A percentile compares a stretch with the other conserved stretches of the same genome.
phyloP scores from a whole-genome alignment of 2,113 vertebrate species.

The Ploceus nigricollis region DNA sequence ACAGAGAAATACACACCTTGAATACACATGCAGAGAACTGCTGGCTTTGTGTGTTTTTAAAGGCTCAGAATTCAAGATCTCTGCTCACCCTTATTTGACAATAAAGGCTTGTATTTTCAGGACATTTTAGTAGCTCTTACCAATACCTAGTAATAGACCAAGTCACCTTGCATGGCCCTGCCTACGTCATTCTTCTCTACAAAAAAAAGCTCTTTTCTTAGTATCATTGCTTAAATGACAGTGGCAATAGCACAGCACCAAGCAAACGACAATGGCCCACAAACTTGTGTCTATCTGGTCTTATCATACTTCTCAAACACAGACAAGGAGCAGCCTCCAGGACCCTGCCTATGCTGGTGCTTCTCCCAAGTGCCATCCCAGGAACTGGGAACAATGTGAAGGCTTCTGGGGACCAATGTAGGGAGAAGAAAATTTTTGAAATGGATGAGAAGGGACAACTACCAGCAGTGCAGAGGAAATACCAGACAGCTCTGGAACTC shows the following conservation, averaged over 20 bases:
- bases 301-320: fast-evolving
- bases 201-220: background rate
- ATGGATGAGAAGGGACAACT: background rate
- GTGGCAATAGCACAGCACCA: background rate
- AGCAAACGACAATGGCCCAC: background rate
- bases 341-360: background rate
- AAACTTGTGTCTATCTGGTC: background rate
- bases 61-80: background rate
- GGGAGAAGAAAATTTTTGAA: background rate
- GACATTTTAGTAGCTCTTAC: background rate
- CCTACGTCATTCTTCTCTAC: background rate
- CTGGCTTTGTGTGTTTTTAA: background rate
- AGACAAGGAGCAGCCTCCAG: background rate
- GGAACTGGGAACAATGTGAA: background rate
- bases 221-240: background rate
- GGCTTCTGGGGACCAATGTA: background rate
- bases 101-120: background rate
- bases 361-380: background rate
- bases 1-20: background rate
- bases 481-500: background rate
- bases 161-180: background rate
- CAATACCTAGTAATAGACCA: background rate
- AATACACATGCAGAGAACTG: background rate
- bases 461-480: background rate
- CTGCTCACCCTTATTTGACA: background rate